Percentiles rank a stretch among this genome's conserved stretches.
Conservation (phyloP, 1,140 invertebrate genomes). For the Platyscapa corneri region DNA sequence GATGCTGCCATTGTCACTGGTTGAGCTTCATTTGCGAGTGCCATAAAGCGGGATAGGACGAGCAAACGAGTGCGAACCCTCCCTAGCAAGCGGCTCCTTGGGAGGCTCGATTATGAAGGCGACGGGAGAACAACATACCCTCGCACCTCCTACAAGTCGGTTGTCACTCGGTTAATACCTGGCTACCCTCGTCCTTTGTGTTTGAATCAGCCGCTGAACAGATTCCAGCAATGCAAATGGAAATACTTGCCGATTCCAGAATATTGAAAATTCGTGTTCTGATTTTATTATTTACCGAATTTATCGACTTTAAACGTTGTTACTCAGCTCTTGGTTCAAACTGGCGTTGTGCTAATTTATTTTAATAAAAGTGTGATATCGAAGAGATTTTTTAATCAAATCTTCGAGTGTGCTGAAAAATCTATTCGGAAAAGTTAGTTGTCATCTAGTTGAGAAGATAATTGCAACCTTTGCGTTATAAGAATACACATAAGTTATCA, state of each 20-base stretch:
- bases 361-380: no score
- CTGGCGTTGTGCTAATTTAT: no score
- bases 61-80: constrained; percentile 8
- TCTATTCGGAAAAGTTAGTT: no score
- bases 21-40: background rate
- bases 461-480: no score
- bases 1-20: background rate
- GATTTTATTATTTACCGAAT: background rate
- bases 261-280: no score
- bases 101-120: constrained; percentile 34
- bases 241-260: background rate
- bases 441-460: no score
- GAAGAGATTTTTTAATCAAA: no score
- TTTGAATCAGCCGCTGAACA: background rate
- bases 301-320: background rate
- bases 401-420: no score
- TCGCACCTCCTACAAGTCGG: background rate
- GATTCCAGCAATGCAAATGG: background rate
- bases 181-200: background rate
- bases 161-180: constrained; percentile 39
- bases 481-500: no score
- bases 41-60: background rate
- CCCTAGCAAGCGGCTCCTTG: constrained; percentile 19
- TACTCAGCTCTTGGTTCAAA: no score
- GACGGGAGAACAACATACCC: constrained; percentile 10